phyloP scores from a whole-genome alignment of 1,140 invertebrate genomes.

The Drosophila nigrodunni region DNA sequence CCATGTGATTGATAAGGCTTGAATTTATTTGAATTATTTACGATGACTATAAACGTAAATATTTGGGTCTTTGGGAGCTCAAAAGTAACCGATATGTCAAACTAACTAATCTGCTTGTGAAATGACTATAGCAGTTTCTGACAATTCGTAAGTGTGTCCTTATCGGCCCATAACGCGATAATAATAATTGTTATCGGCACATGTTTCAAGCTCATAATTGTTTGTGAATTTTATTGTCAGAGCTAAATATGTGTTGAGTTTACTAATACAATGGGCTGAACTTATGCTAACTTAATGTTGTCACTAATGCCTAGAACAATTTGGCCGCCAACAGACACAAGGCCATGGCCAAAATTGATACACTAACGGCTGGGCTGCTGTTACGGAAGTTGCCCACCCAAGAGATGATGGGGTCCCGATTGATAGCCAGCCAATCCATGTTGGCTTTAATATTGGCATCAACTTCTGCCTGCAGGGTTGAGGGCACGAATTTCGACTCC shows the following conservation, averaged over 20 bases:
- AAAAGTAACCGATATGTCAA: slow-evolving; percentile 23
- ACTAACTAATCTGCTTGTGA: background rate
- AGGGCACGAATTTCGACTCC: slow-evolving; percentile 39
- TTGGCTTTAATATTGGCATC: slow-evolving; percentile 60
- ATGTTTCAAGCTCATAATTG: slow-evolving; percentile 5
- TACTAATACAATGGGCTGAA: slow-evolving; percentile 6
- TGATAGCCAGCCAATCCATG: slow-evolving; percentile 58
- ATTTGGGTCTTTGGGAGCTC: background rate
- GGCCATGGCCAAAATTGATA: slow-evolving; percentile 53
- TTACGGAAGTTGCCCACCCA: slow-evolving; percentile 56
- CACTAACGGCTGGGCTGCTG: slow-evolving; percentile 54
- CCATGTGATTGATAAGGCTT: slow-evolving; percentile 34
- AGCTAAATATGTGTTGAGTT: background rate
- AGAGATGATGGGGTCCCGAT: slow-evolving; percentile 64
- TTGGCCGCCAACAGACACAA: slow-evolving; percentile 54
- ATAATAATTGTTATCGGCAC: slow-evolving; percentile 1
- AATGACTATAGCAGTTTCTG: background rate
- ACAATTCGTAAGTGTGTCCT: slow-evolving; percentile 9
- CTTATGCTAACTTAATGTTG: slow-evolving; percentile 34
- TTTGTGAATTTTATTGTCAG: slow-evolving; percentile 29
- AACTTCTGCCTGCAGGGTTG: slow-evolving; percentile 53
- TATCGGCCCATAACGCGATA: slow-evolving; percentile 17
- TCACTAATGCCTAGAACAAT: slow-evolving; percentile 53
- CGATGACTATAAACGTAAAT: slow-evolving; percentile 17
- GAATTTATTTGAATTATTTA: slow-evolving; percentile 31